Evolutionary conservation across 2,888 invertebrate genomes (phyloP), one percentile per base, ranked within the genome.

Genomic region (Perizoma affinitatum): DNA sequence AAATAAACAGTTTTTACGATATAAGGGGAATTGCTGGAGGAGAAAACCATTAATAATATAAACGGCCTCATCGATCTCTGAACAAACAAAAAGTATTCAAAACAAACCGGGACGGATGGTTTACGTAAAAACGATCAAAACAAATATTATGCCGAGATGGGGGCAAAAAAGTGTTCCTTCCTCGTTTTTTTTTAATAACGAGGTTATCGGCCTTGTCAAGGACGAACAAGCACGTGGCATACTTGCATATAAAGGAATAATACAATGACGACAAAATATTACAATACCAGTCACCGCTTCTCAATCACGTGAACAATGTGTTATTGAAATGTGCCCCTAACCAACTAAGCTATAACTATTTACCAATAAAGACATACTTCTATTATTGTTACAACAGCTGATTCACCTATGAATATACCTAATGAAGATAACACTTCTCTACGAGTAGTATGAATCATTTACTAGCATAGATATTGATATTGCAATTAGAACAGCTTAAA

Each of bases 41-140:
- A 67, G 65, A 67, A 67, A 68, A 70, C 73, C 76, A 76, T 80
- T 79, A 82, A 82, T 82, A 81, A 79, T 79, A 80, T 79, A 76
- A 81, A 80, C 79, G 76, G 78, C 73, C 79, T 71, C 73, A 78
- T 80, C 78, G 75, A 81, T 79, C 75, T 69, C 71, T 61, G 68
- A 68, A 72, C 68, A 74, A 74, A 77, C 61, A 69, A 74, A 73
- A 83, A 80, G 78, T 70, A 73, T 76, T 74, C 78, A 79, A 82
- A 81, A 79, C 75, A 80, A 79, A 79, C 74, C 75, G 78, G 79
- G 78, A 74, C 75, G 78, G 76, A 78, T 79, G 80, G 79, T 87
- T 87, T 86, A 86, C 83, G 84, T 85, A 83, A 85, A 88, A 88
- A 85, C 87, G 84, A 88, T 87, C 85, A 88, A 90, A 90, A 89